phyloP scores from a whole-genome alignment of 2,113 vertebrate species.

The Synodontis membranacea region DNA sequence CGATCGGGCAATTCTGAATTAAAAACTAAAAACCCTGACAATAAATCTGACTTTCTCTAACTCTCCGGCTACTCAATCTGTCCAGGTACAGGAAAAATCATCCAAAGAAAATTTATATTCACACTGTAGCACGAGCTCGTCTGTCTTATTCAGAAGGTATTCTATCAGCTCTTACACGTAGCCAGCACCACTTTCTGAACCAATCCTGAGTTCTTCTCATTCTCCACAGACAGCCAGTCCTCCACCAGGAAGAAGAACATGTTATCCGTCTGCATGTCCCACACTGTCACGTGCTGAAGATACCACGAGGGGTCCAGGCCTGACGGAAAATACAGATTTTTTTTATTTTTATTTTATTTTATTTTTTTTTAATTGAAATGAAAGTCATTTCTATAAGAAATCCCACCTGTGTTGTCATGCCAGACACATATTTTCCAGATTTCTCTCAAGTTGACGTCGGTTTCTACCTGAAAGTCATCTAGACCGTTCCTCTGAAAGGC shows the following conservation, averaged over 20 bases:
- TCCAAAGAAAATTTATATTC: not conserved
- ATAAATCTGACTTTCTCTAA: too few relatives aligned
- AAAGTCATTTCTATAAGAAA: not conserved
- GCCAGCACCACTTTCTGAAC: conserved; percentile 78
- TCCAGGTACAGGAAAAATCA: too few relatives aligned
- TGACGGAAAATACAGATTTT: conserved; percentile 37
- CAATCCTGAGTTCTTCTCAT: conserved; percentile 68
- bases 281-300: conserved; percentile 76
- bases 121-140: not conserved
- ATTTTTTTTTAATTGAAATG: not conserved
- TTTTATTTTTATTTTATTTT: not conserved
- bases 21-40: too few relatives aligned
- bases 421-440: conserved; percentile 81
- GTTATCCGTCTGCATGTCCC: conserved; percentile 76
- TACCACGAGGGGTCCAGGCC: conserved; percentile 80
- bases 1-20: too few relatives aligned
- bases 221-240: conserved; percentile 82
- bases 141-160: not conserved
- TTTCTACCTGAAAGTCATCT: conserved; percentile 80
- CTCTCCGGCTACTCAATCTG: too few relatives aligned
- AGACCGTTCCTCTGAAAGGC: conserved; percentile 73
- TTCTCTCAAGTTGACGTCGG: conserved; percentile 73
- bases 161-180: conserved; percentile 67
- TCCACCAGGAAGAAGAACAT: conserved; percentile 80
- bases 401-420: conserved; percentile 81